Conservation (phyloP, 1,140 invertebrate species). For the Drosophila rhopaloa region DNA sequence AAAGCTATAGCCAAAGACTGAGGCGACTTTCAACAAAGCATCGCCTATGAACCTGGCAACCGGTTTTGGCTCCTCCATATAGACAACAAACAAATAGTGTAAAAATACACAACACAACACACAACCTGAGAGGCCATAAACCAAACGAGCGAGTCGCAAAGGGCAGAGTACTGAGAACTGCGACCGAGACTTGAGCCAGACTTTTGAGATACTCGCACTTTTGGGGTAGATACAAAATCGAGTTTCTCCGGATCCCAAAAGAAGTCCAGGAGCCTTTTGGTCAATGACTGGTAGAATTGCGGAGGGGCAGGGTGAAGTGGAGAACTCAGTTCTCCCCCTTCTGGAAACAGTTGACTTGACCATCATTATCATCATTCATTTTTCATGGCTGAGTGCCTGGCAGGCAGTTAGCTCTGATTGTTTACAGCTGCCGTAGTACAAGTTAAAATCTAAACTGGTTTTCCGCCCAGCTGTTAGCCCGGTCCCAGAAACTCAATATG, state of each 20-base stretch:
- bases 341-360: slow-evolving; percentile 34
- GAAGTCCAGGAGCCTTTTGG: slow-evolving; percentile 55
- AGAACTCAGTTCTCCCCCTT: slow-evolving; percentile 1
- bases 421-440: slow-evolving; percentile 77
- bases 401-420: slow-evolving; percentile 81
- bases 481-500: slow-evolving; percentile 77
- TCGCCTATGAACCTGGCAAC: slow-evolving; percentile 62
- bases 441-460: slow-evolving; percentile 60
- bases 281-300: slow-evolving; percentile 47
- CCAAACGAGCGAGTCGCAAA: slow-evolving; percentile 63
- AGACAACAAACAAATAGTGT: slow-evolving; percentile 67
- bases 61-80: slow-evolving; percentile 51
- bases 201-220: slow-evolving; percentile 50
- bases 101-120: slow-evolving; percentile 30
- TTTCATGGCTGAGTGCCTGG: slow-evolving; percentile 81
- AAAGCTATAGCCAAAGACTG: slow-evolving; percentile 22
- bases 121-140: slow-evolving; percentile 70
- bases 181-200: slow-evolving; percentile 30
- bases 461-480: slow-evolving; percentile 63
- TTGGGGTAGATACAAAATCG: slow-evolving; percentile 60
- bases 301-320: background rate
- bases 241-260: slow-evolving; percentile 40
- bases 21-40: slow-evolving; percentile 42
- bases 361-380: slow-evolving; percentile 82
- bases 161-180: slow-evolving; percentile 40